A percentile compares a stretch with the other conserved stretches of the same genome.
These are phyloP conservation scores for Parapsyche elsis DNA, from an alignment of 1,140 invertebrate species.

Conservation along the genomic window DNA sequence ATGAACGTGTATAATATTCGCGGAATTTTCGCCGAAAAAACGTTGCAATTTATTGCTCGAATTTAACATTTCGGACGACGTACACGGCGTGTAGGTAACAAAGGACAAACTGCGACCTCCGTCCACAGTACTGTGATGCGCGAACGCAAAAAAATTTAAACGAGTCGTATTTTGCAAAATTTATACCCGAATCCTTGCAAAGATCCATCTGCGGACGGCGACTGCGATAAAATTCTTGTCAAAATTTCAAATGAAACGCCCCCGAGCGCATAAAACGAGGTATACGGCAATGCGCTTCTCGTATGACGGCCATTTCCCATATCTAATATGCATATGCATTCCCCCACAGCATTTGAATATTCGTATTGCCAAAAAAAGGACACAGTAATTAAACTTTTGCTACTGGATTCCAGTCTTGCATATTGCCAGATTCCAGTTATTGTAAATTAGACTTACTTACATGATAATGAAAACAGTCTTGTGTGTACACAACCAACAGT, in stretches of 20 bases:
- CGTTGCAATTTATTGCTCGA: slow-evolving; percentile 26
- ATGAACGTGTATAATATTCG: slow-evolving; percentile 27
- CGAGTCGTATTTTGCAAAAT: slow-evolving; percentile 1
- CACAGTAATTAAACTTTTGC: not conserved
- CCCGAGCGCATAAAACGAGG: not conserved
- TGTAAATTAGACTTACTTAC: too few species aligned
- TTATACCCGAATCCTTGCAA: not conserved
- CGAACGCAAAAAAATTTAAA: not conserved
- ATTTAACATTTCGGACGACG: slow-evolving; percentile 27
- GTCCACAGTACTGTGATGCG: not conserved
- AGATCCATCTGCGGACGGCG: slow-evolving; percentile 6
- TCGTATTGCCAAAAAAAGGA: not conserved
- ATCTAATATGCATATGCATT: slow-evolving; percentile 25
- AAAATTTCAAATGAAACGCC: slow-evolving; percentile 33
- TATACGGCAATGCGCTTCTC: not conserved
- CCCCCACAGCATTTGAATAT: not conserved
- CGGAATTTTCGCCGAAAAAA: slow-evolving; percentile 8
- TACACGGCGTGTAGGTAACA: not conserved
- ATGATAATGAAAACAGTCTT: too few species aligned
- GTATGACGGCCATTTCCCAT: not conserved
- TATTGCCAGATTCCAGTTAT: too few species aligned
- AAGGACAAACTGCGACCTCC: not conserved
- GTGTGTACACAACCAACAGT: too few species aligned
- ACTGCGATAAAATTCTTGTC: slow-evolving; percentile 28
- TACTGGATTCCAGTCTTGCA: not conserved